phyloP scores from a whole-genome alignment of 2,113 vertebrate species.

The Eleginops maclovinus region DNA sequence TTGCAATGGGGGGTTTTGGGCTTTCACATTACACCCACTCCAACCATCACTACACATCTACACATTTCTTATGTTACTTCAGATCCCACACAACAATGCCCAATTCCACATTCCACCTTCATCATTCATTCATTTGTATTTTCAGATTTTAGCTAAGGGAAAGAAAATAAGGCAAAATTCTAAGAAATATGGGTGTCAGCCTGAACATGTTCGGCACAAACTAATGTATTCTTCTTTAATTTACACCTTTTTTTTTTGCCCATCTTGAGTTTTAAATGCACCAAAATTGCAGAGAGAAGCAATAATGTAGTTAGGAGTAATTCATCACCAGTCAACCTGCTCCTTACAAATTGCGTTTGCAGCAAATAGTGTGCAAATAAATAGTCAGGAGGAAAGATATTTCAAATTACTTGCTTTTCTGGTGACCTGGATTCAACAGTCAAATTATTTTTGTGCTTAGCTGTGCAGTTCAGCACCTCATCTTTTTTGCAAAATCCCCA shows the following conservation, averaged over 20 bases:
- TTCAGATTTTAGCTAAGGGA: neutral
- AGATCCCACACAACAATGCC: constrained; percentile 11
- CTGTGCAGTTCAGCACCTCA: neutral
- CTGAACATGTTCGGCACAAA: neutral
- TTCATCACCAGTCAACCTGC: neutral
- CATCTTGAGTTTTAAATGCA: neutral
- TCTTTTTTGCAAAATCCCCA: neutral
- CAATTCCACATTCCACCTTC: neutral
- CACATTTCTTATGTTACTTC: constrained; percentile 11
- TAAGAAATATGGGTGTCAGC: neutral
- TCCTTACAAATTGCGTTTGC: neutral
- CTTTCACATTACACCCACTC: constrained; percentile 29
- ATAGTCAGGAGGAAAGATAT: neutral
- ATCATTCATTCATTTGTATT: constrained; percentile 26
- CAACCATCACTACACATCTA: constrained; percentile 5
- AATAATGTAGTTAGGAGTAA: neutral
- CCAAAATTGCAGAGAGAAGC: constrained; percentile 15
- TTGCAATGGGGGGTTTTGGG: constrained; percentile 8
- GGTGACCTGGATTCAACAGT: no score
- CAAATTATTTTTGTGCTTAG: neutral
- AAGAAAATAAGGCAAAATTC: neutral
- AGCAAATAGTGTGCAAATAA: neutral
- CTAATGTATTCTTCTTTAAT: neutral
- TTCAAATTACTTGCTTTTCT: neutral
- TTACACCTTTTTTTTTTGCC: neutral